These are phyloP conservation scores for Dryomyza anilis DNA, from an alignment of 2,888 invertebrate genomes.

Conservation along the genomic window DNA sequence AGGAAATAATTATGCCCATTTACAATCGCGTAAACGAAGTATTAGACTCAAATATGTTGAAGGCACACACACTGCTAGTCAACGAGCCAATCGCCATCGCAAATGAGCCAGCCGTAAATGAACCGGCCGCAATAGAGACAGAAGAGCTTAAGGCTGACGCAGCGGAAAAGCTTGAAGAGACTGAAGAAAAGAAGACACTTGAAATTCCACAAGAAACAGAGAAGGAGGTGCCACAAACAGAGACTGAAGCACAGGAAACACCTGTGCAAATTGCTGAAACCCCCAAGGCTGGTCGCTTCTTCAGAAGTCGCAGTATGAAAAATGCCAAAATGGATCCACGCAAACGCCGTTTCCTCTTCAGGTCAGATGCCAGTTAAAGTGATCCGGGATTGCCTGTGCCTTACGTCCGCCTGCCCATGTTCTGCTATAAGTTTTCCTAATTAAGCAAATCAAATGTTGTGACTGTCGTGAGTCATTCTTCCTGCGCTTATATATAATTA, in stretches of 20 bases:
- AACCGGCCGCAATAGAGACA: conserved; percentile 18
- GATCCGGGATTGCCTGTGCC: conserved; percentile 14
- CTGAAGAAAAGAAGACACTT: conserved; percentile 59
- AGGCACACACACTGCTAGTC: conserved; percentile 45
- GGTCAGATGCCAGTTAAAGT: conserved; percentile 56
- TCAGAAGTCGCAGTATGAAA: conserved; percentile 59
- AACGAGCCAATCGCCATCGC: conserved; percentile 58
- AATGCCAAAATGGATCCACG: conserved; percentile 60
- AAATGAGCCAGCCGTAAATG: conserved; percentile 7
- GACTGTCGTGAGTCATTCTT: conserved; percentile 3
- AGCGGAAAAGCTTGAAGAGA: conserved; percentile 17
- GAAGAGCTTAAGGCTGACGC: background rate
- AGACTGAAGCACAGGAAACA: background rate
- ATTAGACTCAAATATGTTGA: conserved; percentile 35
- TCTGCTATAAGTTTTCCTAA: conserved; percentile 17
- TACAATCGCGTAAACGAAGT: conserved; percentile 43
- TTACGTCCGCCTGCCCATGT: conserved; percentile 11
- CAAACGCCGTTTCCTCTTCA: conserved; percentile 61
- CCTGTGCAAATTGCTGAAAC: conserved; percentile 15
- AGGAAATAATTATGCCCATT: conserved; percentile 46
- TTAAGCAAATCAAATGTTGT: background rate
- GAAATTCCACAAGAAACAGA: conserved; percentile 44
- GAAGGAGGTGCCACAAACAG: background rate
- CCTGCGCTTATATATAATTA: background rate
- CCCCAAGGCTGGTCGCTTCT: conserved; percentile 59